Percentiles rank a stretch among this genome's conserved stretches.
Conservation (phyloP, 2,888 invertebrate genomes). For the Cremastinae sp. region DNA sequence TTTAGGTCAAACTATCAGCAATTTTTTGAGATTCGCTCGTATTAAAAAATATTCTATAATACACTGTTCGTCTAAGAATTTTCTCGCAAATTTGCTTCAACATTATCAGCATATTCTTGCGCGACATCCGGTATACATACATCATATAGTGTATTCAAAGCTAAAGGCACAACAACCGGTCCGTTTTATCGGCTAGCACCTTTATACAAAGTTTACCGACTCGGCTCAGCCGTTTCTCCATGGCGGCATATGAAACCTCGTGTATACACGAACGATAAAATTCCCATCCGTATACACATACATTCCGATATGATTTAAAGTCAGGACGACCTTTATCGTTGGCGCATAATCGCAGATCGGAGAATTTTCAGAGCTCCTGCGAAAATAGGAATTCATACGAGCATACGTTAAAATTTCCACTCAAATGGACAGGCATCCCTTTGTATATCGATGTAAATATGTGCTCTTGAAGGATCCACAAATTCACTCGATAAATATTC, state of each 20-base stretch:
- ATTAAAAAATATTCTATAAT: no score
- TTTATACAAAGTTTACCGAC: constrained; percentile 20
- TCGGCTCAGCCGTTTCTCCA: constrained; percentile 17
- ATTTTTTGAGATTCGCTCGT: no score
- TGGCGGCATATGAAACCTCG: background rate
- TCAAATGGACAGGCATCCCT: background rate
- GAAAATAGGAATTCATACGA: background rate
- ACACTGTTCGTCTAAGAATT: no score
- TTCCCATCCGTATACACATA: background rate
- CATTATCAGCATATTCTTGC: background rate
- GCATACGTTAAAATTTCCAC: background rate
- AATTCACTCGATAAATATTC: constrained; percentile 51
- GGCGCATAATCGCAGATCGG: background rate
- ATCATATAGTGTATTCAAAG: background rate
- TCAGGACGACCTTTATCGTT: background rate
- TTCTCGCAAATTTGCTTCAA: background rate
- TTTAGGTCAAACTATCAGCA: no score
- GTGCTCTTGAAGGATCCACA: constrained; percentile 20
- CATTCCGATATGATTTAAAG: background rate
- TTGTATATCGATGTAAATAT: background rate
- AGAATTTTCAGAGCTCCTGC: background rate
- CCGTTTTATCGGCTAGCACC: constrained; percentile 44
- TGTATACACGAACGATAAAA: constrained; percentile 7
- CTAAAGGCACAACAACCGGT: constrained; percentile 6
- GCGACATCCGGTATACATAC: constrained; percentile 1